Percentiles rank a stretch among this genome's conserved stretches.
Evolutionary conservation across 2,888 invertebrate genomes (phyloP).

Genomic region (Alentia gelatinosa): DNA sequence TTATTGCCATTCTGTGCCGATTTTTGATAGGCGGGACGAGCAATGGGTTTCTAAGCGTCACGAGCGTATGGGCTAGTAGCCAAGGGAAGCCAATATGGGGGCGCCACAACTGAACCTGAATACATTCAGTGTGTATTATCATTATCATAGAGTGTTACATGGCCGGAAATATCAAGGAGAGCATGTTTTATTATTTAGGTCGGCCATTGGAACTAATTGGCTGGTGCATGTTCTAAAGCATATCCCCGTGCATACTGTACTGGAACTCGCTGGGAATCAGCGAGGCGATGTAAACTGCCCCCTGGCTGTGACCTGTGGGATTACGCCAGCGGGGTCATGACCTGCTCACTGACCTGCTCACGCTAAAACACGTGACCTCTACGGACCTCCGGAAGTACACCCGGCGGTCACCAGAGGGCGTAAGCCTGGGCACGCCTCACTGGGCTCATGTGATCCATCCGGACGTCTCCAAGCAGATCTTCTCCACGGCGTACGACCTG

Average conservation of each 20-base stretch:
- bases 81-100: too few species aligned
- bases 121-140: too few species aligned
- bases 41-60: background rate
- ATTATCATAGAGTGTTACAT: too few species aligned
- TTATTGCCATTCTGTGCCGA: background rate
- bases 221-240: background rate
- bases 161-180: background rate
- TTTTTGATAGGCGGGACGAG: background rate
- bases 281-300: background rate
- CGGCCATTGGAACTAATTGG: background rate
- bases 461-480: too few species aligned
- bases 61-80: too few species aligned
- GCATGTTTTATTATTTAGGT: background rate
- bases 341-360: constrained; percentile 1
- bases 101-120: too few species aligned
- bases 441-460: background rate
- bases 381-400: background rate
- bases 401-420: background rate
- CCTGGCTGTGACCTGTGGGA: background rate
- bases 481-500: background rate
- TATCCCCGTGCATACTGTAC: background rate
- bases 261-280: background rate
- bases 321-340: background rate
- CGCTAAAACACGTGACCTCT: constrained; percentile 1
- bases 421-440: background rate